phyloP scores from a whole-genome alignment of 2,797 vertebrate species.

The Alfaro cultratus region DNA sequence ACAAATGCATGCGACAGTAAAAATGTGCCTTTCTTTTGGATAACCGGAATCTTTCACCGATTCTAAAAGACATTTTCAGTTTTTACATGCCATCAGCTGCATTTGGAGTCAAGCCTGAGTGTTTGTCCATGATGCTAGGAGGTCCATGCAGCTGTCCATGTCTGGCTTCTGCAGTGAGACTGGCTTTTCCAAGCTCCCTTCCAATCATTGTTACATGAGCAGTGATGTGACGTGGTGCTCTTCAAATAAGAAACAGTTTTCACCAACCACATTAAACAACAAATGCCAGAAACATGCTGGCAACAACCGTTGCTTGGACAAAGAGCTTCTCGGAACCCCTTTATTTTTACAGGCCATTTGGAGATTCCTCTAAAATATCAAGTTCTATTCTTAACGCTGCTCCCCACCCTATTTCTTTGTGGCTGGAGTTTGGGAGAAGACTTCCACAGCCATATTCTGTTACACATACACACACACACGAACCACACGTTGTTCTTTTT shows the following conservation, averaged over 20 bases:
- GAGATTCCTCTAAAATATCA: constrained; percentile 77
- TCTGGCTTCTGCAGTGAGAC: constrained; percentile 54
- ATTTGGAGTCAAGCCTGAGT: constrained; percentile 37
- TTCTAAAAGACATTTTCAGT: constrained; percentile 25
- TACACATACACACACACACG: constrained; percentile 49
- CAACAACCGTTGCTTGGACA: constrained; percentile 53
- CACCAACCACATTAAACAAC: constrained; percentile 75
- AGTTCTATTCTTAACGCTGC: constrained; percentile 79
- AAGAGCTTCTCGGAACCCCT: constrained; percentile 80
- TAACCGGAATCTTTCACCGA: constrained; percentile 9
- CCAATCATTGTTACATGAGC: constrained; percentile 69
- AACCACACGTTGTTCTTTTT: constrained; percentile 63
- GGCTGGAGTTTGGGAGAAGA: constrained; percentile 52
- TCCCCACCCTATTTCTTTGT: constrained; percentile 56
- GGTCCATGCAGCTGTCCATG: constrained; percentile 51
- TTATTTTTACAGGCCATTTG: constrained; percentile 78
- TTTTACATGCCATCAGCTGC: constrained; percentile 42
- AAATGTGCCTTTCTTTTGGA: constrained; percentile 19
- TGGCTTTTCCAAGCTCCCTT: constrained; percentile 66
- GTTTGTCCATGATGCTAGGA: constrained; percentile 44
- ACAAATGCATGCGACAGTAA: constrained; percentile 19
- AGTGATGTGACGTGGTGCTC: constrained; percentile 66
- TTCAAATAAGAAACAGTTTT: constrained; percentile 71
- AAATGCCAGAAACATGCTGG: constrained; percentile 65
- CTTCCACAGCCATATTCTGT: constrained; percentile 63